Evolutionary conservation across 1,140 invertebrate genomes (phyloP).

Genomic region (Araneus ventricosus): DNA sequence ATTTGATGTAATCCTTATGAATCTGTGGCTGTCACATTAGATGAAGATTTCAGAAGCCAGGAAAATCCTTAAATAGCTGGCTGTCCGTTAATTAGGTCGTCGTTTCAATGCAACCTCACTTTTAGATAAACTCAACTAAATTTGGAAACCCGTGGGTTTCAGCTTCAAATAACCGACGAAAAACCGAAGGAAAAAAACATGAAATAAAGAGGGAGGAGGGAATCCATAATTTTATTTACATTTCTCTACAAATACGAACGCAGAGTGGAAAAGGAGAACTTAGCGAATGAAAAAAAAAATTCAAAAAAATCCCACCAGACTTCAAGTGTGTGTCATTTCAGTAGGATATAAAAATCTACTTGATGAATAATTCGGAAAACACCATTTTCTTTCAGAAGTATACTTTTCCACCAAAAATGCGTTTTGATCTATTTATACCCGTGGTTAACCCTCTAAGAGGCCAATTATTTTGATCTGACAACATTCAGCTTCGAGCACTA

Average conservation of each 20-base stretch:
- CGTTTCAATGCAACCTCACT: conserved; percentile 42
- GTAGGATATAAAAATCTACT: background rate
- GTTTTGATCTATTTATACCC: background rate
- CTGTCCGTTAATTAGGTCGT: conserved; percentile 65
- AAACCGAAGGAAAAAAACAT: background rate
- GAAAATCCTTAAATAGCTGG: conserved; percentile 62
- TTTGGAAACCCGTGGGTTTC: conserved; percentile 72
- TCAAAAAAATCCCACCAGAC: background rate
- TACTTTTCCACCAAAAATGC: background rate
- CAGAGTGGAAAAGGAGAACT: background rate
- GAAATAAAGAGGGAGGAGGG: background rate
- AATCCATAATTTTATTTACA: conserved; percentile 65
- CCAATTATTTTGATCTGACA: no score
- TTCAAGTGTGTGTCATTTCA: background rate
- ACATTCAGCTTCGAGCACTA: no score
- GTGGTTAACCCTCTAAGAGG: no score
- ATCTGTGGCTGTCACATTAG: background rate
- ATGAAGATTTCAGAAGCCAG: background rate
- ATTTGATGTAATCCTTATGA: background rate
- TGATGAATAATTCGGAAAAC: background rate
- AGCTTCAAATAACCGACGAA: conserved; percentile 55
- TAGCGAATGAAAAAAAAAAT: background rate
- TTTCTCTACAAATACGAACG: conserved; percentile 56
- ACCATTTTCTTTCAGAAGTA: background rate
- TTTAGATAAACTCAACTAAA: conserved; percentile 73